Evolutionary conservation across 2,113 vertebrate genomes (phyloP), one percentile per base, ranked within the genome.

Genomic region (Protobothrops mucrosquamatus): DNA sequence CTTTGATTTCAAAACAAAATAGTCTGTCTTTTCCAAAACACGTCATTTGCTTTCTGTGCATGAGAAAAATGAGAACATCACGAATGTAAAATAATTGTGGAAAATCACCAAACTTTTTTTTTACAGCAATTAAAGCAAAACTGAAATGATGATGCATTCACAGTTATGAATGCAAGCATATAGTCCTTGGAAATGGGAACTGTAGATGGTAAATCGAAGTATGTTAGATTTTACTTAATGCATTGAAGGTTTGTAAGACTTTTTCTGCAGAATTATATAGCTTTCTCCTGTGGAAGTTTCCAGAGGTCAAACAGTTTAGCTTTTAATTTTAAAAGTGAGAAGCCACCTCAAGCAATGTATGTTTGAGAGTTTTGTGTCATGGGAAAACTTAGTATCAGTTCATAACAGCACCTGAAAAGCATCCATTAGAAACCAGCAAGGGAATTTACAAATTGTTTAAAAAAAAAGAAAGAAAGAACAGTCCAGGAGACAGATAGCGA

Each of bases 241-340:
- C 69, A 92, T 26, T 24, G 52, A 20, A 48, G 48, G 20, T 34
- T 81, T n/a, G 15, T 89, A 59, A 59, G 39, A 46, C n/a, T 39
- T 34, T 23, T 89, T 15, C 39, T 18, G 2, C 15, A 85, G 23
- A 34, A 85, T 34, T 89, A 56, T 57, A 56, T 57, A 26, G 34
- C 85, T 52, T n/a, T 88, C 57, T 88, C 48, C 56, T 92, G 26
- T 57, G 81, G 87, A 85, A 57, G 85, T 92, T 92, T 92, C 88
- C 69, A 89, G 54, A 85, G 64, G 87, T 89, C 92, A 89, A 43
- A 89, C 29, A 56, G 88, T 59, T 64, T 48, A 64, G 85, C 29
- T 46, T 64, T 87, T 87, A 92, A 87, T 92, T 92, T 92, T 92
- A 89, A 85, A 92, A 85, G 92, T 92, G 92, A 85, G 64, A 92